A percentile compares a stretch with the other conserved stretches of the same genome.
Conservation (phyloP, 2,113 vertebrate species). For the Hyaena hyaena region DNA sequence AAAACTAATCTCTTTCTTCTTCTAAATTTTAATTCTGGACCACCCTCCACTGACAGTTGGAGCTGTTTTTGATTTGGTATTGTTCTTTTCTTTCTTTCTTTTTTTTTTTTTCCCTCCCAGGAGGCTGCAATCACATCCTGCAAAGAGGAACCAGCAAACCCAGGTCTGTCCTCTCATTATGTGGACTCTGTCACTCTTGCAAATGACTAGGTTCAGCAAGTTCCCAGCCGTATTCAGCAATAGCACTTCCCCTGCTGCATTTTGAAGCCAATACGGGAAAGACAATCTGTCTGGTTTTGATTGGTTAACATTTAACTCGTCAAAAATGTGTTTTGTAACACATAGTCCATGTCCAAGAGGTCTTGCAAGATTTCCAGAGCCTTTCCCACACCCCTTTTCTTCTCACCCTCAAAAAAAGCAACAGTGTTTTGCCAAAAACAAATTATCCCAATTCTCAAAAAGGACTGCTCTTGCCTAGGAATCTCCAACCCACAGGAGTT, state of each 20-base stretch:
- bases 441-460: conserved; percentile 73
- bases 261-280: conserved; percentile 65
- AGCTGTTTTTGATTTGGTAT: conserved; percentile 63
- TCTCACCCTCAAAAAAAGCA: conserved; percentile 71
- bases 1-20: conserved; percentile 15
- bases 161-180: conserved; percentile 49
- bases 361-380: conserved; percentile 78
- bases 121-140: conserved; percentile 52
- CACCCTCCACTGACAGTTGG: conserved; percentile 51
- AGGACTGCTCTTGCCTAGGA: conserved; percentile 53
- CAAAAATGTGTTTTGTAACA: conserved; percentile 83
- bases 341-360: conserved; percentile 72
- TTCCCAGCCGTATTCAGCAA: conserved; percentile 51
- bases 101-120: background rate
- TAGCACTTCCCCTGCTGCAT: conserved; percentile 37
- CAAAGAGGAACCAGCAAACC: conserved; percentile 55
- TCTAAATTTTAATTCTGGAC: conserved; percentile 57
- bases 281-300: conserved; percentile 75
- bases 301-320: conserved; percentile 76
- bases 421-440: conserved; percentile 72
- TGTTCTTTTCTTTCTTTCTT: conserved; percentile 1
- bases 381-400: conserved; percentile 77
- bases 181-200: conserved; percentile 47
- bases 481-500: conserved; percentile 69
- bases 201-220: conserved; percentile 64